Base-by-base conservation (phyloP, 2,888 invertebrate genomes). In the Clunio marinus region DNA sequence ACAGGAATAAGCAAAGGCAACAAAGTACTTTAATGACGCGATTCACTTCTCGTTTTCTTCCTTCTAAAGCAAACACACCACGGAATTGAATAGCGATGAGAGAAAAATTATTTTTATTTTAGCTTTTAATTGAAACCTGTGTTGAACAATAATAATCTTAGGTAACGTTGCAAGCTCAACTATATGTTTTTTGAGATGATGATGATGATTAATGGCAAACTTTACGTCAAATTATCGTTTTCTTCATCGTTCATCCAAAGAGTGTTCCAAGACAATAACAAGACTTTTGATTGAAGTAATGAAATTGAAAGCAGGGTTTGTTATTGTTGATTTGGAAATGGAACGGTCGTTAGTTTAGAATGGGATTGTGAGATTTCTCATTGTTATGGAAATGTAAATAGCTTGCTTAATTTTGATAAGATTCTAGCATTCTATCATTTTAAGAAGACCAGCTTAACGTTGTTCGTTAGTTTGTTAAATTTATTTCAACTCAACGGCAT, bases 191-290 rank as follows among this genome's bases (percentile, higher is more conserved):
- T 5, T 10, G 4, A 25, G 25, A 20, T 20, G 28, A 35, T 66
- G 66, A 66, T 66, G 66, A 66, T 28, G 66, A 66, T 66, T 66
- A 66, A 66, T 66, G 66, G 66, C 32, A 45, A 66, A 55, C 66
- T 66, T 66, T 55, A 66, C 66, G 66, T 66, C 66, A 66, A 66
- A 66, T 66, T 66, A 66, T 66, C 66, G 46, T 55, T 46, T 46
- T 66, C 46, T 51, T 51, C 22, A 17, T 51, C 51, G 51, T 51
- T 27, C 57, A 13, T 27, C 57, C 25, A 1, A 27, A 10, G 17
- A 51, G 51, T n/a, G n/a, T n/a, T 51, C n/a, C 51, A 51, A 51
- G 51, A 51, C 51, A 51, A 51, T 51, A 51, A 51, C 51, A 13
- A 51, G 51, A 51, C 51, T 32, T 32, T 13, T 41, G 17, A 51